Evolutionary conservation across 2,888 invertebrate genomes (phyloP).

Genomic region (Acleris literana): DNA sequence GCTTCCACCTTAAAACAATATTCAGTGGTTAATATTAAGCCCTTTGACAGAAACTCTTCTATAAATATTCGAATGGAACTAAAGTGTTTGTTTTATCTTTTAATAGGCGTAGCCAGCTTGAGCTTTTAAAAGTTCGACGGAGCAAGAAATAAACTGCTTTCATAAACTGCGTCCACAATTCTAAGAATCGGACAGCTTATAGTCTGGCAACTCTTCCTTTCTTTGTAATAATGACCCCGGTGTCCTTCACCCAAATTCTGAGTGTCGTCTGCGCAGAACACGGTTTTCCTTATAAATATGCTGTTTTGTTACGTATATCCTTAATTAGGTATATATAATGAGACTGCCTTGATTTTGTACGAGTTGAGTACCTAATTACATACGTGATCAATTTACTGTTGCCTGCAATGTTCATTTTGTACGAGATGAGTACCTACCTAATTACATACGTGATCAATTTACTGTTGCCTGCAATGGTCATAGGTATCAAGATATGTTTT

Average conservation of each 20-base stretch:
- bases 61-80: too few species aligned
- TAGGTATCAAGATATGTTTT: too few species aligned
- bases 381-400: background rate
- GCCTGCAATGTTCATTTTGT: background rate
- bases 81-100: too few species aligned
- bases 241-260: conserved; percentile 18
- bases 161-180: background rate
- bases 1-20: too few species aligned
- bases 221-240: background rate
- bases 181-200: background rate
- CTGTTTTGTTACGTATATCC: background rate
- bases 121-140: background rate
- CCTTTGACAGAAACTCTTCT: too few species aligned
- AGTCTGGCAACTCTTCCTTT: conserved; percentile 5
- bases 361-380: background rate
- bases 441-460: background rate
- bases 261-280: conserved; percentile 7
- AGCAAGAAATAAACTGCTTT: background rate
- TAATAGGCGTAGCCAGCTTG: too few species aligned
- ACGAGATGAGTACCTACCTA: background rate
- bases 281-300: conserved; percentile 19
- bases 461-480: too few species aligned
- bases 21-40: too few species aligned
- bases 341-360: background rate
- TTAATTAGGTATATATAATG: conserved; percentile 4